A percentile compares a stretch with the other conserved stretches of the same genome.
Conservation (phyloP, 1,140 invertebrate genomes). For the Pygmarrhopalites habei region DNA sequence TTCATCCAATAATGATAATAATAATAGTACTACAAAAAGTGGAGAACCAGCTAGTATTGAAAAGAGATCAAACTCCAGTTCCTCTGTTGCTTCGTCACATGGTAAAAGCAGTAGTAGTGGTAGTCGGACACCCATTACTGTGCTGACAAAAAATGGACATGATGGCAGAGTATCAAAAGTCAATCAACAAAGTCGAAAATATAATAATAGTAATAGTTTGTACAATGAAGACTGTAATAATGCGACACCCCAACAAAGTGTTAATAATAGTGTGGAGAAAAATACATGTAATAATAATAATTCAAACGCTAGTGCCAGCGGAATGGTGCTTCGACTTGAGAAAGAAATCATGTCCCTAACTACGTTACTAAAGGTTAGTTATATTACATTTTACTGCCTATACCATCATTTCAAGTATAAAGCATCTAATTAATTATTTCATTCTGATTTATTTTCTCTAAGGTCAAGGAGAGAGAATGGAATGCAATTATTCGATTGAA, state of each 20-base stretch:
- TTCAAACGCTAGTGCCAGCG: background rate
- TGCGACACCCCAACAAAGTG: background rate
- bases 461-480: conserved; percentile 77
- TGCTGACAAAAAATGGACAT: background rate
- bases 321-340: conserved; percentile 16
- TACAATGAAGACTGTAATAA: background rate
- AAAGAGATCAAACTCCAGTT: background rate
- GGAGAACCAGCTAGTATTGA: background rate
- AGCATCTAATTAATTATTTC: no score
- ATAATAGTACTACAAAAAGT: background rate
- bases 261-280: background rate
- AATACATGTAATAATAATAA: background rate
- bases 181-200: background rate
- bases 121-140: background rate
- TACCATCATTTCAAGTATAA: no score
- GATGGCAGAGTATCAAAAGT: background rate
- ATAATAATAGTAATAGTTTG: background rate
- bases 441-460: no score
- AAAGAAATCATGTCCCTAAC: conserved; percentile 58
- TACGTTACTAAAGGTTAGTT: conserved; percentile 59
- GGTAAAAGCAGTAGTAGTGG: background rate
- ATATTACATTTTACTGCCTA: no score
- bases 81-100: background rate
- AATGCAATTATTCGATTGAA: conserved; percentile 68
- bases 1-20: background rate